Conservation (phyloP, 2,888 invertebrate genomes). For the Rhamnusium bicolor region DNA sequence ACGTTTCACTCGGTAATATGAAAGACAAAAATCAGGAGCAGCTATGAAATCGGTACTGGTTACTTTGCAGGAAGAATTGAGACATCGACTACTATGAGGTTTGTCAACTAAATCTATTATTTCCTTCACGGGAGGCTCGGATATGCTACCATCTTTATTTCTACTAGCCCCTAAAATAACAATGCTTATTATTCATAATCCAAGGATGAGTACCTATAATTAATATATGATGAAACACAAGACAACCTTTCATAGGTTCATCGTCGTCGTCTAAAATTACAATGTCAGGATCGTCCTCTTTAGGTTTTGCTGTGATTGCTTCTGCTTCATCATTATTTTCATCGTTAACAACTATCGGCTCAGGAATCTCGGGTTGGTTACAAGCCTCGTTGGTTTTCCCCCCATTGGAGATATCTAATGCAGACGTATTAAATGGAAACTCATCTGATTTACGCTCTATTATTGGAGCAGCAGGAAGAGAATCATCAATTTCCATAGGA, state of each 20-base stretch:
- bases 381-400: background rate
- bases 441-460: constrained; percentile 59
- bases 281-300: constrained; percentile 45
- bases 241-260: constrained; percentile 49
- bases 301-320: background rate
- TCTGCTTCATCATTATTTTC: background rate
- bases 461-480: constrained; percentile 60
- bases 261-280: constrained; percentile 63
- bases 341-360: background rate
- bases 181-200: too few species aligned
- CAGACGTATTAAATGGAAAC: constrained; percentile 18
- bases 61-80: constrained; percentile 74
- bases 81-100: constrained; percentile 69
- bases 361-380: background rate
- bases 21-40: constrained; percentile 70
- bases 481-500: constrained; percentile 66
- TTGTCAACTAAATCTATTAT: constrained; percentile 66
- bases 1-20: constrained; percentile 69
- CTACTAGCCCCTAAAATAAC: background rate
- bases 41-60: constrained; percentile 64
- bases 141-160: background rate
- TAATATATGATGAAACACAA: too few species aligned
- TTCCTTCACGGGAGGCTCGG: constrained; percentile 49
- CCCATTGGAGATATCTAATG: background rate
- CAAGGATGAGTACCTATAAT: too few species aligned